A percentile compares a stretch with the other conserved stretches of the same genome.
phyloP scores from a whole-genome alignment of 2,888 invertebrate genomes.

The Dorcus parallelipipedus region DNA sequence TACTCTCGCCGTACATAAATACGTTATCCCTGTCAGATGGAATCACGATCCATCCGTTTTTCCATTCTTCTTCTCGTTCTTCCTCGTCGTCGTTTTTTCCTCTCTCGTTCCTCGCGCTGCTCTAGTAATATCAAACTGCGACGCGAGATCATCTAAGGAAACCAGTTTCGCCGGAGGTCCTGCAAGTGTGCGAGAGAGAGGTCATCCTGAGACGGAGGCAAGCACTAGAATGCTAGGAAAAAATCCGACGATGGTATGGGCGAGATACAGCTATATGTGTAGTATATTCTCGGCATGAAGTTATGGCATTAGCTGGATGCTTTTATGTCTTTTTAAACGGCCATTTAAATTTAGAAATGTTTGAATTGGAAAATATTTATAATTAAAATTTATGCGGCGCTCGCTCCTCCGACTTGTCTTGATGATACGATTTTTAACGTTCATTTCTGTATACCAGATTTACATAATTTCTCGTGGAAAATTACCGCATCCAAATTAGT shows the following conservation, averaged over 20 bases:
- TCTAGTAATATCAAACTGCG: conserved; percentile 26
- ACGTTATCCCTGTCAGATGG: conserved; percentile 16
- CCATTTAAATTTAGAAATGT: conserved; percentile 11
- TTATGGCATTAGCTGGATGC: conserved; percentile 4
- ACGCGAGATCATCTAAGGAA: conserved; percentile 18
- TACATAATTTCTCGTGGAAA: too few relatives aligned
- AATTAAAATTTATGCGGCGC: conserved; percentile 8
- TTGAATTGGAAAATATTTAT: conserved; percentile 10
- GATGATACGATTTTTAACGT: too few relatives aligned
- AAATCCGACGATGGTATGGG: background rate
- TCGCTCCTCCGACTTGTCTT: too few relatives aligned
- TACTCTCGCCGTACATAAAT: conserved; percentile 11
- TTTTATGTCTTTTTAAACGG: conserved; percentile 14
- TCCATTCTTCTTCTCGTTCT: conserved; percentile 7
- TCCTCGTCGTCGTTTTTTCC: background rate
- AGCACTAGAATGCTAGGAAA: conserved; percentile 1
- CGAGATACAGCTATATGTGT: background rate
- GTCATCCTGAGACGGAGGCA: background rate
- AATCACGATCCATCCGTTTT: conserved; percentile 15
- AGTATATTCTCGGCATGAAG: conserved; percentile 2
- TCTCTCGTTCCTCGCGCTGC: conserved; percentile 13
- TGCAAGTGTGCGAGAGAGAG: conserved; percentile 11
- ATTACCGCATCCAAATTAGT: too few relatives aligned
- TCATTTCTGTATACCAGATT: too few relatives aligned
- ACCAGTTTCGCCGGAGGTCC: conserved; percentile 20